These are phyloP conservation scores for Artemia franciscana DNA, from an alignment of 1,140 invertebrate genomes.

Conservation along the genomic window DNA sequence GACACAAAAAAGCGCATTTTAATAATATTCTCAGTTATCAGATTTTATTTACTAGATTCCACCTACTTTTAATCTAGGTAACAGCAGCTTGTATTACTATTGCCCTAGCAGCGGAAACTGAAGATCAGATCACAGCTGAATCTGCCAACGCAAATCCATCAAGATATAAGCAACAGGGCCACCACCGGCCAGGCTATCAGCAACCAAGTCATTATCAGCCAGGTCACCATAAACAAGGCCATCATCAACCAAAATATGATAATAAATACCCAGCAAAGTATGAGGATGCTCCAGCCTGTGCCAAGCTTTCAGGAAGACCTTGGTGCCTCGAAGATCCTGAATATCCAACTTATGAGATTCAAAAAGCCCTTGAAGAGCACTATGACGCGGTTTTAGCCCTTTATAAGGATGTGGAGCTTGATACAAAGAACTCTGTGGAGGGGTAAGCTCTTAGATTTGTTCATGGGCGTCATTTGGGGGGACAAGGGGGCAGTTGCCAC, in stretches of 20 bases:
- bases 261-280: too few relatives aligned
- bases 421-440: slow-evolving; percentile 13
- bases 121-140: background rate
- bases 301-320: slow-evolving; percentile 12
- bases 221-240: too few relatives aligned
- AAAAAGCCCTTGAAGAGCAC: slow-evolving; percentile 10
- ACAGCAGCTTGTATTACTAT: too few relatives aligned
- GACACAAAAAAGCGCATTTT: too few relatives aligned
- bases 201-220: too few relatives aligned
- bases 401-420: slow-evolving; percentile 13
- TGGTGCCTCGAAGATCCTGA: slow-evolving; percentile 15
- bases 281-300: slow-evolving; percentile 11
- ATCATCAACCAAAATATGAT: too few relatives aligned
- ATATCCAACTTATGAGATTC: slow-evolving; percentile 13
- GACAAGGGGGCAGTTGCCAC: too few relatives aligned
- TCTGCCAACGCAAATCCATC: background rate
- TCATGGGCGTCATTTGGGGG: too few relatives aligned
- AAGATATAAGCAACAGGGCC: background rate
- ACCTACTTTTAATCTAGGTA: too few relatives aligned
- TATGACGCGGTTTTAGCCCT: slow-evolving; percentile 11
- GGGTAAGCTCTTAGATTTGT: too few relatives aligned
- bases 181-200: background rate
- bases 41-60: too few relatives aligned
- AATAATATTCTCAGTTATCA: too few relatives aligned
- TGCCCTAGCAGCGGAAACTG: background rate